These are phyloP conservation scores for Nothobranchius kuhntae DNA, from an alignment of 2,113 vertebrate genomes.

Conservation along the genomic window DNA sequence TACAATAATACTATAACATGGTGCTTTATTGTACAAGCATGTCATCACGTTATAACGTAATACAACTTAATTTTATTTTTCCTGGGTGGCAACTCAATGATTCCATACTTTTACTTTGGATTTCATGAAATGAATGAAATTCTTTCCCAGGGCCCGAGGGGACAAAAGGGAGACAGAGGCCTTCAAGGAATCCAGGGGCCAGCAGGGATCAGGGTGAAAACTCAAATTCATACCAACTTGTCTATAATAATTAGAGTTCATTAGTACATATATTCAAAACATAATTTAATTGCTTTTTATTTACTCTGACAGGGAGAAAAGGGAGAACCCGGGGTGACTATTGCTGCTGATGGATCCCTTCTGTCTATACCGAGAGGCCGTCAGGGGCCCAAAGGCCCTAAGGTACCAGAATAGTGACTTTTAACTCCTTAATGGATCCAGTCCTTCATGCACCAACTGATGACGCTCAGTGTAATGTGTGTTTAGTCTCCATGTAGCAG, in stretches of 20 bases:
- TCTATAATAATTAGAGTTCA: background rate
- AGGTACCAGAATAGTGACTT: conserved; percentile 51
- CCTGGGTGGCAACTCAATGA: no score
- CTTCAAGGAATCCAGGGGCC: conserved; percentile 80
- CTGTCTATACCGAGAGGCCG: conserved; percentile 74
- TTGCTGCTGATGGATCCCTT: conserved; percentile 83
- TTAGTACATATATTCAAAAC: background rate
- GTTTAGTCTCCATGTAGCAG: background rate
- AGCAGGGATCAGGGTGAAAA: conserved; percentile 75
- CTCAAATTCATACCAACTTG: background rate
- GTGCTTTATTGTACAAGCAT: no score
- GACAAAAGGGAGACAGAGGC: conserved; percentile 89
- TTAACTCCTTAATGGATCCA: background rate
- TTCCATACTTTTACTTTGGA: no score
- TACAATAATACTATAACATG: no score
- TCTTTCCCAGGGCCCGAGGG: conserved; percentile 82
- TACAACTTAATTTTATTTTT: no score
- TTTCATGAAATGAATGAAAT: no score
- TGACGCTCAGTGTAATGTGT: no score
- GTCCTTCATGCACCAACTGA: background rate
- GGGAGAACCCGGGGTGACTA: conserved; percentile 86
- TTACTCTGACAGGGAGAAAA: conserved; percentile 85
- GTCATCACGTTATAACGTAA: no score
- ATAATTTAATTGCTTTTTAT: background rate
- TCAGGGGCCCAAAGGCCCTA: conserved; percentile 82